Evolutionary conservation across 2,113 vertebrate species (phyloP).

Genomic region (Burhinus oedicnemus): DNA sequence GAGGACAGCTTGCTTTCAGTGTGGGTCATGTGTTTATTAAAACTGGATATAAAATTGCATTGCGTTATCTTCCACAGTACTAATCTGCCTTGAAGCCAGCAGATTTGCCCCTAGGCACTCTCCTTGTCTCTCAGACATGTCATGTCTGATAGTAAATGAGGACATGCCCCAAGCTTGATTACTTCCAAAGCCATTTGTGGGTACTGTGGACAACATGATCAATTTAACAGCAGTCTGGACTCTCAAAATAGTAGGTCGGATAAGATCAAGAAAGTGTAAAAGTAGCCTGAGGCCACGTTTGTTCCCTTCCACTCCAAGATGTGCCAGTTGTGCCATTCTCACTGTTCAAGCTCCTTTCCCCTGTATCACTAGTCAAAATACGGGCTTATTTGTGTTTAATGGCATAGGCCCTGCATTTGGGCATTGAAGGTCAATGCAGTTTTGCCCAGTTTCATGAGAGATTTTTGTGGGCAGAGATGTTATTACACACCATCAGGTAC

Average conservation of each 20-base stretch:
- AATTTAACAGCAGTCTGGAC: conserved; percentile 15
- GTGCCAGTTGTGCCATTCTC: neutral
- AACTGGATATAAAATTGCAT: neutral
- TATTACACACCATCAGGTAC: accelerated
- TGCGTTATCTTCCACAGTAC: neutral
- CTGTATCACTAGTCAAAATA: neutral
- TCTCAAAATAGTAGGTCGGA: conserved; percentile 15
- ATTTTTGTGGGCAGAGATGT: neutral
- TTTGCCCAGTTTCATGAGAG: neutral
- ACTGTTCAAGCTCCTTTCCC: neutral
- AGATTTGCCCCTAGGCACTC: neutral
- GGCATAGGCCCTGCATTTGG: neutral
- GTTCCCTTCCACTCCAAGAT: neutral
- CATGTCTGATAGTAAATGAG: neutral
- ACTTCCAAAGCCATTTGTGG: neutral
- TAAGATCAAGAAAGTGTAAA: conserved; percentile 10
- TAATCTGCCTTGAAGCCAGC: neutral
- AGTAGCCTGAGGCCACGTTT: neutral
- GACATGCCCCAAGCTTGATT: neutral
- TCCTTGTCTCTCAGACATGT: neutral
- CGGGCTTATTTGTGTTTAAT: neutral
- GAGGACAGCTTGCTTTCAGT: neutral
- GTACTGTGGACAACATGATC: neutral
- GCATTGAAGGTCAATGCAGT: neutral
- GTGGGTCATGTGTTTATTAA: neutral